A percentile compares a stretch with the other conserved stretches of the same genome.
These are phyloP conservation scores for Phacellophora camtschatica DNA, from an alignment of 30 jellyfish, hydroid and myxozoan species.

Conservation along the genomic window DNA sequence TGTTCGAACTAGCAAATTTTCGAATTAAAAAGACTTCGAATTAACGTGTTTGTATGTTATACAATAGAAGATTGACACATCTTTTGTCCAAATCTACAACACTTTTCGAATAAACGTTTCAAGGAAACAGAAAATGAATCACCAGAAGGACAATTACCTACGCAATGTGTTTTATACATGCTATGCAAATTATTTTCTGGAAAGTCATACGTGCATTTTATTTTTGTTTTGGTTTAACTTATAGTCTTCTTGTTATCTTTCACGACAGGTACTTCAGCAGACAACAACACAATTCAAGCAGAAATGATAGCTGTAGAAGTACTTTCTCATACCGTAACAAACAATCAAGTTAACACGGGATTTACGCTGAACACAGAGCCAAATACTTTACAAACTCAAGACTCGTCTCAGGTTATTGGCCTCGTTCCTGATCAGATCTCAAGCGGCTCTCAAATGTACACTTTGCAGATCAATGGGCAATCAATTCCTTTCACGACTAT, in stretches of 20 bases:
- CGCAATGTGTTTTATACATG: background rate
- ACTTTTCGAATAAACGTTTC: no score
- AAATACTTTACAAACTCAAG: background rate
- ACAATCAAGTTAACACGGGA: background rate
- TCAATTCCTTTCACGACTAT: constrained; percentile 85
- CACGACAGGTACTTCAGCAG: background rate
- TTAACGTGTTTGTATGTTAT: no score
- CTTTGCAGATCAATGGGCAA: constrained; percentile 86
- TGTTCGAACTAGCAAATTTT: no score
- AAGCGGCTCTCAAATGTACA: constrained; percentile 80
- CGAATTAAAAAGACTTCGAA: no score
- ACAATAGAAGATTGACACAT: no score
- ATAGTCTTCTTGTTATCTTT: background rate
- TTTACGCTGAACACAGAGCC: background rate
- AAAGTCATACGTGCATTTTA: background rate
- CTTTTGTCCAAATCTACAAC: no score
- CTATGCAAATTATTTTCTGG: no score
- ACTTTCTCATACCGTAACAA: constrained; percentile 54
- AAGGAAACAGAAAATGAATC: no score
- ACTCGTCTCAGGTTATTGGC: constrained; percentile 16
- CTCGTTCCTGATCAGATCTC: constrained; percentile 50
- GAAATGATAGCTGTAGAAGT: constrained; percentile 83
- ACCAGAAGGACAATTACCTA: background rate
- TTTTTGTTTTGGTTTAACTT: background rate
- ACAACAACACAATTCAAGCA: constrained; percentile 45